A percentile compares a stretch with the other conserved stretches of the same genome.
These are phyloP conservation scores for Enteromius treurensis DNA, from an alignment of 2,797 vertebrate species.

Conservation along the genomic window DNA sequence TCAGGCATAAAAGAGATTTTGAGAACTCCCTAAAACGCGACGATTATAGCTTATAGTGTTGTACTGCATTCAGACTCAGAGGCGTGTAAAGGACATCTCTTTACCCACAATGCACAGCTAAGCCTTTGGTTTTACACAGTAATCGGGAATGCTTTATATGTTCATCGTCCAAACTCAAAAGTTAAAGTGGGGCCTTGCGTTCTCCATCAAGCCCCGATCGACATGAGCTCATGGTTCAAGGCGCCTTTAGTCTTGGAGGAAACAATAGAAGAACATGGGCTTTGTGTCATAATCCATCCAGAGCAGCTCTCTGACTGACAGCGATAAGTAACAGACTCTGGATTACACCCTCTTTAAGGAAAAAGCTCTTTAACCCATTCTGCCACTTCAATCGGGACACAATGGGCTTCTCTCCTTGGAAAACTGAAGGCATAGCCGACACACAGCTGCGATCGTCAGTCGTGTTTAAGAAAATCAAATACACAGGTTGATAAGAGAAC, in stretches of 20 bases:
- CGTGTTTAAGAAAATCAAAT: slow-evolving; percentile 59
- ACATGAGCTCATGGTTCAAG: slow-evolving; percentile 64
- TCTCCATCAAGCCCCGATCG: slow-evolving; percentile 52
- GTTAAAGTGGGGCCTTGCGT: slow-evolving; percentile 38
- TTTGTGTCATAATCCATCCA: slow-evolving; percentile 68
- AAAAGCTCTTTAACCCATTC: slow-evolving; percentile 69
- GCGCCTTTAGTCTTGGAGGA: slow-evolving; percentile 70
- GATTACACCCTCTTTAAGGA: slow-evolving; percentile 70
- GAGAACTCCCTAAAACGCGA: neutral
- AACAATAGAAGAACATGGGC: slow-evolving; percentile 74
- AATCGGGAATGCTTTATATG: neutral
- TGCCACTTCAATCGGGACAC: neutral
- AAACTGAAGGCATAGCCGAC: neutral
- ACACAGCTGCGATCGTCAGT: neutral
- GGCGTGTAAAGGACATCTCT: neutral
- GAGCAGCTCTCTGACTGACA: slow-evolving; percentile 73
- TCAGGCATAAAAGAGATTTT: neutral
- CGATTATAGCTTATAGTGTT: neutral
- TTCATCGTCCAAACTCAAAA: neutral
- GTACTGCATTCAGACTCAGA: neutral
- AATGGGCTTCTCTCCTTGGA: neutral
- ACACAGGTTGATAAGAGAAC: slow-evolving; percentile 69
- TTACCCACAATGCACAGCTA: slow-evolving; percentile 2
- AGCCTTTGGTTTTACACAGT: slow-evolving; percentile 1
- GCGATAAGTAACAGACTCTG: slow-evolving; percentile 69